Percentiles rank a stretch among this genome's conserved stretches.
Evolutionary conservation across 2,888 invertebrate species (phyloP).

Genomic region (Epiblema foenella): DNA sequence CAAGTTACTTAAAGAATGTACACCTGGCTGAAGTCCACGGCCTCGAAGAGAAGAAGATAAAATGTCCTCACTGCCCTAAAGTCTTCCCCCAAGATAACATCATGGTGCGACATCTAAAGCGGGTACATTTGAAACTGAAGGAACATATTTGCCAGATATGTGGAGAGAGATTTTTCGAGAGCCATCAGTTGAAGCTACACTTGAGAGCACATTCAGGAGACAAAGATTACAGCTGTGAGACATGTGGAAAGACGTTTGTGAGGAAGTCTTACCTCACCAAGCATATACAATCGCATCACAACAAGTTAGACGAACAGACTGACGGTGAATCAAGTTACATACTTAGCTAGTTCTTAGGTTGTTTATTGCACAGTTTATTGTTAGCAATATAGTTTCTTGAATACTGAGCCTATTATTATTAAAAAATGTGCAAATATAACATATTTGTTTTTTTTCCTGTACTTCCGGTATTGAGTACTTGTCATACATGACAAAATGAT

Average conservation of each 20-base stretch:
- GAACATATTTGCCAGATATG: constrained; percentile 35
- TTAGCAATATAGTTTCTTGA: no score
- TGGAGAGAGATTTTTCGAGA: constrained; percentile 32
- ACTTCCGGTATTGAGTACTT: not conserved
- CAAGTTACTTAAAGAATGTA: constrained; percentile 31
- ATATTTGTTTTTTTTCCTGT: not conserved
- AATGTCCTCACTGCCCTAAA: constrained; percentile 54
- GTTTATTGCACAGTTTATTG: no score
- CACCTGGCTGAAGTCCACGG: constrained; percentile 39
- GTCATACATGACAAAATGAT: no score
- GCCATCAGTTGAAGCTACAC: constrained; percentile 49
- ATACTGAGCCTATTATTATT: not conserved
- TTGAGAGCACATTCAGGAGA: constrained; percentile 62
- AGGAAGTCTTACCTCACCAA: constrained; percentile 28
- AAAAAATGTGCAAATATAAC: not conserved
- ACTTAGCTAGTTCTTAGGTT: not conserved
- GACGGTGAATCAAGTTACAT: not conserved
- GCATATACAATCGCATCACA: constrained; percentile 20
- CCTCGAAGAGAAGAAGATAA: constrained; percentile 29
- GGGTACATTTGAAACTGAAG: constrained; percentile 58
- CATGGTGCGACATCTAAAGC: constrained; percentile 69
- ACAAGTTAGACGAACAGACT: not conserved
- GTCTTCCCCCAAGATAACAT: constrained; percentile 58
- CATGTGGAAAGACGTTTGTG: constrained; percentile 63
- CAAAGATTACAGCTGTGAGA: constrained; percentile 68